Base-by-base conservation (phyloP, 2,888 invertebrate genomes). In the Drosophila greeni region DNA sequence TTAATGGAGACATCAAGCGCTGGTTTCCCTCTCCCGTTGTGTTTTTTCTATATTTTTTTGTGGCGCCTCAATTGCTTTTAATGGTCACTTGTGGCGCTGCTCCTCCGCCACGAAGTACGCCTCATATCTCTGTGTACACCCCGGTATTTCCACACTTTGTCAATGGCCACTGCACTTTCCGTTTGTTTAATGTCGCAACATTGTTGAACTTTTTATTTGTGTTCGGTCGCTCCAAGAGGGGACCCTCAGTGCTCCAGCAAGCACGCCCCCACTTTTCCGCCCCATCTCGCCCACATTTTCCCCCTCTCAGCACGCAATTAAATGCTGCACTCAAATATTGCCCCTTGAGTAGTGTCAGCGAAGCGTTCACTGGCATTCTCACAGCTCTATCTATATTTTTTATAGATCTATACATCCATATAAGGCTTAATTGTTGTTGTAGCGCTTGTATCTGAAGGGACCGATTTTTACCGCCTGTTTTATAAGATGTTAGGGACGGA, bases 31-130 rank as follows among this genome's bases (percentile, higher is more conserved):
- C 53, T 37, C 34, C 8, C 37, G 9, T 16, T 23, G 23, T 20
- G 12, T 7, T 55, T 48, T 12, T 45, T 45, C 7, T 31, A 14
- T 34, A 12, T 39, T 6, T 20, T 20, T 65, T 62, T 73, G 72
- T 73, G 78, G 79, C 78, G 78, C 82, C 67, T 79, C 74, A 78
- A 82, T 78, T 78, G 82, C 62, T 61, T 72, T 81, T 81, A 81
- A 81, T 70, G 70, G 76, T 74, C 72, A 69, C 69, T 74, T 59
- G 65, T 57, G 68, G 56, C 48, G 36, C 36, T 29, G 45, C 54
- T 47, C 53, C 45, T 31, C 37, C 18, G 26, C 37, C 54, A 40
- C 29, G 9, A 14, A 33, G n/a, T 26, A 18, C 14, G 8, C 37
- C 24, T 34, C 49, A 49, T 49, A 34, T 39, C 18, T 18, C 33